phyloP scores from a whole-genome alignment of 2,113 vertebrate species.

The Scomber colias region DNA sequence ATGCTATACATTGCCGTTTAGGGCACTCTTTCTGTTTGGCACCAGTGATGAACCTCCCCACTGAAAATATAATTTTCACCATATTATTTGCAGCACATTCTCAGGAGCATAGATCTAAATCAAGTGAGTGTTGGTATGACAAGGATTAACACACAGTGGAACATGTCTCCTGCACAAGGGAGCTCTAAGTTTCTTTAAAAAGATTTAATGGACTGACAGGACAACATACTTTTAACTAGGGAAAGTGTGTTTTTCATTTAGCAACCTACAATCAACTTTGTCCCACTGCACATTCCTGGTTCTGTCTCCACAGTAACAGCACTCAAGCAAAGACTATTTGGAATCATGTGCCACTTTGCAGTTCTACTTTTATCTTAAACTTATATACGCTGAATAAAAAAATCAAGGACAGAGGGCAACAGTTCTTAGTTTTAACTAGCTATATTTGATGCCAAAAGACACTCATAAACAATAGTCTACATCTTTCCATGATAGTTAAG shows the following conservation, averaged over 20 bases:
- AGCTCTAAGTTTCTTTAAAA: slow-evolving; percentile 68
- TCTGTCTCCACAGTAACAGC: slow-evolving; percentile 76
- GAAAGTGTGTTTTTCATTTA: slow-evolving; percentile 81
- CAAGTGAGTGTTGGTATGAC: slow-evolving; percentile 48
- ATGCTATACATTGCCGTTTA: background rate
- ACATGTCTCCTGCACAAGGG: slow-evolving; percentile 55
- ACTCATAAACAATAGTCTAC: slow-evolving; percentile 64
- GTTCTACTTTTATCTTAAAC: slow-evolving; percentile 61
- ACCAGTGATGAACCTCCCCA: background rate
- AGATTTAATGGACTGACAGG: slow-evolving; percentile 71
- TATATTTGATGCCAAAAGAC: slow-evolving; percentile 41
- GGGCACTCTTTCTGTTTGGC: background rate
- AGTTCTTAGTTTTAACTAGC: slow-evolving; percentile 42
- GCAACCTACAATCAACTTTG: slow-evolving; percentile 78
- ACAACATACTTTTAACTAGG: slow-evolving; percentile 75
- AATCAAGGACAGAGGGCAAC: slow-evolving; percentile 36
- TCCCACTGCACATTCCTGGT: slow-evolving; percentile 79
- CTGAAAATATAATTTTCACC: background rate
- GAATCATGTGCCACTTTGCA: slow-evolving; percentile 81
- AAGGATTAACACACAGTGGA: slow-evolving; percentile 60
- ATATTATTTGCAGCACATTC: background rate
- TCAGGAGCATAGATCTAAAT: slow-evolving; percentile 24
- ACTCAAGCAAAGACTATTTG: slow-evolving; percentile 79
- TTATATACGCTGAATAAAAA: slow-evolving; percentile 30
- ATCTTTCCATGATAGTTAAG: slow-evolving; percentile 81